These are phyloP conservation scores for Cephalopachus bancanus DNA, from an alignment of 2,797 vertebrate genomes.

Conservation along the genomic window DNA sequence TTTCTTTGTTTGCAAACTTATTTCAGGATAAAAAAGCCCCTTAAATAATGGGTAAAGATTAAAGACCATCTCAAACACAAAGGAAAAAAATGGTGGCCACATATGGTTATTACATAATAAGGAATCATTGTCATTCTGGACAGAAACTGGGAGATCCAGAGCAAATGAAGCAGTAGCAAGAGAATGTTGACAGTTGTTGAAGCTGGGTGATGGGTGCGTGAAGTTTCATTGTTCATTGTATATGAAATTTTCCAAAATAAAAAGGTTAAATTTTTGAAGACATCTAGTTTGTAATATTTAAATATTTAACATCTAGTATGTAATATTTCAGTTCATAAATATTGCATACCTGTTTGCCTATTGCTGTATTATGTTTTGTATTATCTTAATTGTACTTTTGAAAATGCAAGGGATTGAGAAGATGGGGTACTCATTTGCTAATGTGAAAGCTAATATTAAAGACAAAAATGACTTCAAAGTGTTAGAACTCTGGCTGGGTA, in stretches of 20 bases:
- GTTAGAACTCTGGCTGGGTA: background rate
- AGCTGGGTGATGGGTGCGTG: background rate
- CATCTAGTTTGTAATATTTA: background rate
- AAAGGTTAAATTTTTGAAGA: background rate
- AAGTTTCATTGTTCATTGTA: background rate
- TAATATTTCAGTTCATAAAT: conserved; percentile 2
- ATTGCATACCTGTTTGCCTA: background rate
- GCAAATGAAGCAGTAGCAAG: conserved; percentile 10
- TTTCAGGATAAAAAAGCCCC: background rate
- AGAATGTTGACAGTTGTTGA: background rate
- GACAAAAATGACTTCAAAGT: background rate
- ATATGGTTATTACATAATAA: background rate
- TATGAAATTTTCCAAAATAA: conserved; percentile 45
- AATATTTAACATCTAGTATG: background rate
- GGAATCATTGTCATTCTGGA: background rate
- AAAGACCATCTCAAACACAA: background rate
- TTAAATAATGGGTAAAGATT: conserved; percentile 21
- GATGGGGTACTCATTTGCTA: background rate
- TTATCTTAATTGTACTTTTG: conserved; percentile 1
- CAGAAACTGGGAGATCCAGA: conserved; percentile 30
- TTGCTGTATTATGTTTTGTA: background rate
- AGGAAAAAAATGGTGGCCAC: background rate
- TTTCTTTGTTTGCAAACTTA: conserved; percentile 16
- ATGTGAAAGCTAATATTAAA: conserved; percentile 28
- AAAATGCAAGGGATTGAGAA: background rate